A percentile compares a stretch with the other conserved stretches of the same genome.
These are phyloP conservation scores for Amblyopsis hoosieri DNA, from an alignment of 2,797 vertebrate genomes.

Conservation along the genomic window DNA sequence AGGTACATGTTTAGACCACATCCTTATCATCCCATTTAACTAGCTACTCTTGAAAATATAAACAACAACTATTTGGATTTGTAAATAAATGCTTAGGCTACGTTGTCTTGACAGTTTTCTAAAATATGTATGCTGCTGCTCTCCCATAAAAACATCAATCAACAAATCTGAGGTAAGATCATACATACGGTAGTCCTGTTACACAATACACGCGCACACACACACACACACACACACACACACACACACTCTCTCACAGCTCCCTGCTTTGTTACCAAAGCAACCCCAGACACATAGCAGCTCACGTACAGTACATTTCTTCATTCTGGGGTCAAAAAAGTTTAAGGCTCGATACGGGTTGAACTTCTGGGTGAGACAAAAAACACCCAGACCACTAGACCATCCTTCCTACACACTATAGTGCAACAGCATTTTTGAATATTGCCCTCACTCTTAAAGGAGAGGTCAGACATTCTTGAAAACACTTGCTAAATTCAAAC, in stretches of 20 bases:
- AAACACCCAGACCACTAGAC: no score
- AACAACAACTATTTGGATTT: background rate
- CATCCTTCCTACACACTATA: background rate
- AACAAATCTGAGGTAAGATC: slow-evolving; percentile 9
- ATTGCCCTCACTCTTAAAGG: background rate
- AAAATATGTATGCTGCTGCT: background rate
- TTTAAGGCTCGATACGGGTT: no score
- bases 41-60: background rate
- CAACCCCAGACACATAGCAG: slow-evolving; percentile 43
- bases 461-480: no score
- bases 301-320: slow-evolving; percentile 20
- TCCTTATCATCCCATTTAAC: slow-evolving; percentile 8
- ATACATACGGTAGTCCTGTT: slow-evolving; percentile 14
- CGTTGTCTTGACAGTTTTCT: slow-evolving; percentile 10
- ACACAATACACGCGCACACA: slow-evolving; percentile 3
- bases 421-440: background rate
- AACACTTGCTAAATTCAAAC: no score
- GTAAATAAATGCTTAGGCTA: background rate
- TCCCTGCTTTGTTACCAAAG: slow-evolving; percentile 43
- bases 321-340: slow-evolving; percentile 2
- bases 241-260: slow-evolving; percentile 2
- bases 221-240: slow-evolving; percentile 6
- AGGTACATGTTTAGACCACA: slow-evolving; percentile 23
- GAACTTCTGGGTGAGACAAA: no score
- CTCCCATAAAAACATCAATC: slow-evolving; percentile 4